Conservation (phyloP, 1,140 invertebrate species). For the Bombus ignitus region DNA sequence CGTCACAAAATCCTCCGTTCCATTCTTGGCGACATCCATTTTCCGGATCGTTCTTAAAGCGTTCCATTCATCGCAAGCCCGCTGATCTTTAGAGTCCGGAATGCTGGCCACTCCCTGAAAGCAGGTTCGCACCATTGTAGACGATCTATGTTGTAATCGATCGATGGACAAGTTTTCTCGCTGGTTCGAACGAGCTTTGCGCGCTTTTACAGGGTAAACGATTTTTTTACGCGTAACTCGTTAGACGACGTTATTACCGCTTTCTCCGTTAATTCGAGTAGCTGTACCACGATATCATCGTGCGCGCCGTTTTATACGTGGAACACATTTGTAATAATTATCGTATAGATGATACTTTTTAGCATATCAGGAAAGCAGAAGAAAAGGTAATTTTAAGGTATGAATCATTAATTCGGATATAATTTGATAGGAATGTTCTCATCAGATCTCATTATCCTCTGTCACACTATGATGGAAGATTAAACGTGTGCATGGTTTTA, state of each 20-base stretch:
- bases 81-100: constrained; percentile 65
- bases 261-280: constrained; percentile 35
- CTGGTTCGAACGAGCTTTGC: not conserved
- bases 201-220: not conserved
- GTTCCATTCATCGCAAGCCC: constrained; percentile 57
- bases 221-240: not conserved
- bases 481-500: too few relatives aligned
- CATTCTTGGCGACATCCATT: constrained; percentile 70
- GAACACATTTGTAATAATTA: not conserved
- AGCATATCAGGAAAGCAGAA: not conserved
- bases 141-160: constrained; percentile 48
- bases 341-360: not conserved
- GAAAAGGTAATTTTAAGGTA: not conserved
- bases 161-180: constrained; percentile 45
- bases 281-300: not conserved
- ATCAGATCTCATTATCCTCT: too few relatives aligned
- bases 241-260: not conserved
- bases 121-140: constrained; percentile 57
- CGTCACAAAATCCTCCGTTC: constrained; percentile 85
- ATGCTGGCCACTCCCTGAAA: constrained; percentile 72
- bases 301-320: not conserved
- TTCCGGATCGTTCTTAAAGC: constrained; percentile 46
- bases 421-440: too few relatives aligned
- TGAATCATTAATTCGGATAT: too few relatives aligned
- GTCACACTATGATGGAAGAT: too few relatives aligned